These are phyloP conservation scores for Gymnocheta viridis DNA, from an alignment of 2,888 invertebrate species.

Conservation along the genomic window DNA sequence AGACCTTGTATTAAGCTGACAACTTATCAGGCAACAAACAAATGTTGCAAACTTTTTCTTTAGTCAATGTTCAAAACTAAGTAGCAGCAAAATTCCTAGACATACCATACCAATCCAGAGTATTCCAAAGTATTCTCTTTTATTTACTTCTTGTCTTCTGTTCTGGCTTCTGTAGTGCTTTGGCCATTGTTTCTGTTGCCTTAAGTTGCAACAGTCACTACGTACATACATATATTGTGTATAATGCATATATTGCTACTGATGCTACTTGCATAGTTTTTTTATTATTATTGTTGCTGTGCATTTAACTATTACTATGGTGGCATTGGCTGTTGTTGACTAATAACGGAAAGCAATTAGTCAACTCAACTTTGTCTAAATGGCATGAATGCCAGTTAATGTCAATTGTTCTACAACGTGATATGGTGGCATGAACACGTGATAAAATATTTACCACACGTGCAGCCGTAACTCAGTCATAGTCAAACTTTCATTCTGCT, in stretches of 20 bases:
- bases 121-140: conserved; percentile 17
- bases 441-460: conserved; percentile 71
- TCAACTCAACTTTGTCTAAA: conserved; percentile 71
- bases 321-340: conserved; percentile 65
- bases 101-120: neutral
- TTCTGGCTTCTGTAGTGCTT: conserved; percentile 30
- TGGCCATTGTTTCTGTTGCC: conserved; percentile 54
- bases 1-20: conserved; percentile 53
- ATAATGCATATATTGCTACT: neutral
- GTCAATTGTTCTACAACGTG: conserved; percentile 71
- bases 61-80: neutral
- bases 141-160: conserved; percentile 20
- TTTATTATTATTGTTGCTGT: conserved; percentile 20
- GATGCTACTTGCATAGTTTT: conserved; percentile 30
- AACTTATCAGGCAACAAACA: conserved; percentile 60
- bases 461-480: conserved; percentile 61
- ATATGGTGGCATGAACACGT: conserved; percentile 71
- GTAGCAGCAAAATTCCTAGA: conserved; percentile 24
- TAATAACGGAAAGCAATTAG: conserved; percentile 71
- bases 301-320: conserved; percentile 36
- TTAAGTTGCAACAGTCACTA: conserved; percentile 23
- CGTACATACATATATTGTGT: neutral
- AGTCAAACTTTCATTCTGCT: conserved; percentile 24
- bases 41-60: conserved; percentile 47
- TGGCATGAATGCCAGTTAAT: conserved; percentile 70